These are phyloP conservation scores for Sphaeramia orbicularis DNA, from an alignment of 2,797 vertebrate species.

Conservation along the genomic window DNA sequence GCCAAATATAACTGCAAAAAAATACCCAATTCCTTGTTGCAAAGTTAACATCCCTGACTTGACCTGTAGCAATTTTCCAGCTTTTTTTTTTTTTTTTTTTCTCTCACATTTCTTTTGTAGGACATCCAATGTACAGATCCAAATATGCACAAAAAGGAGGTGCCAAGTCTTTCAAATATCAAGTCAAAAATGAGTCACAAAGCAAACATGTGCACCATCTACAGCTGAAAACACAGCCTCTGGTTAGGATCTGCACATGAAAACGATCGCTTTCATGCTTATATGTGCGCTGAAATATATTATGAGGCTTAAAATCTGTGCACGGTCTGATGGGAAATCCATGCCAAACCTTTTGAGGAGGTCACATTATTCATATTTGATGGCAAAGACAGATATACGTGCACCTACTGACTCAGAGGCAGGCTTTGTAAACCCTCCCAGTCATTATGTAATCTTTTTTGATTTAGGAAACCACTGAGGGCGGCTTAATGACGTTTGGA, in stretches of 20 bases:
- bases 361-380: conserved; percentile 15
- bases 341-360: background rate
- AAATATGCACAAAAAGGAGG: background rate
- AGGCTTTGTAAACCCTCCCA: conserved; percentile 26
- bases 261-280: background rate
- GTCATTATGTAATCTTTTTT: conserved; percentile 44
- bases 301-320: background rate
- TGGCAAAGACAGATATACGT: conserved; percentile 25
- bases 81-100: background rate
- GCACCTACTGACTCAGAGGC: conserved; percentile 17
- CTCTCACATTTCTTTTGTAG: background rate
- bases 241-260: background rate
- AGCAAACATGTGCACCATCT: background rate
- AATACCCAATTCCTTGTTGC: too few species aligned
- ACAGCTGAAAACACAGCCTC: conserved; percentile 7
- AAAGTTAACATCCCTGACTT: too few species aligned
- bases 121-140: background rate
- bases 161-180: background rate
- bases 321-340: background rate
- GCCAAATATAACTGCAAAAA: too few species aligned
- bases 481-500: conserved; percentile 59
- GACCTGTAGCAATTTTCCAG: background rate
- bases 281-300: background rate
- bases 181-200: background rate
- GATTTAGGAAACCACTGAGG: conserved; percentile 59